A percentile compares a stretch with the other conserved stretches of the same genome.
Evolutionary conservation across 2,888 invertebrate species (phyloP).

Genomic region (Candidula unifasciata): DNA sequence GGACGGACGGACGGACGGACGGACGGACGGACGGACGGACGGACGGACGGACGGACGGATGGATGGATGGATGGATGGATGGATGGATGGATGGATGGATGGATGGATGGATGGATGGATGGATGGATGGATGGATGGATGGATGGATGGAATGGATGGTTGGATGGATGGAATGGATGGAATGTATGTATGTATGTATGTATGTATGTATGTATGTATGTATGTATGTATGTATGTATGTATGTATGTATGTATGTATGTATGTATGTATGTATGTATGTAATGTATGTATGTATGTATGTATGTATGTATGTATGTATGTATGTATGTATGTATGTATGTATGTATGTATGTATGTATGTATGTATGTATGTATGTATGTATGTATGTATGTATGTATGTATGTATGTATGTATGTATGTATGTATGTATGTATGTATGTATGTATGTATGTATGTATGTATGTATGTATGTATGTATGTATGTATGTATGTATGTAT

Average conservation of each 20-base stretch:
- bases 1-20: too few relatives aligned
- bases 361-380: constrained; percentile 2
- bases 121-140: neutral
- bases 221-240: neutral
- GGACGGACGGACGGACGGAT: too few relatives aligned
- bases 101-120: neutral
- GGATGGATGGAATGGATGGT: too few relatives aligned
- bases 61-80: too few relatives aligned
- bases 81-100: too few relatives aligned
- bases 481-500: neutral
- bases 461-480: neutral
- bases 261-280: too few relatives aligned
- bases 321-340: neutral
- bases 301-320: neutral
- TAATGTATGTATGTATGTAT: too few relatives aligned
- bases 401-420: neutral
- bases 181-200: neutral
- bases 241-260: neutral
- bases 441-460: too few relatives aligned
- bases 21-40: too few relatives aligned
- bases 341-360: constrained; percentile 1
- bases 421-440: neutral
- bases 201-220: neutral
- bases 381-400: neutral
- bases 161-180: too few relatives aligned